phyloP scores from a whole-genome alignment of 2,113 vertebrate genomes.

The Centrocercus urophasianus region DNA sequence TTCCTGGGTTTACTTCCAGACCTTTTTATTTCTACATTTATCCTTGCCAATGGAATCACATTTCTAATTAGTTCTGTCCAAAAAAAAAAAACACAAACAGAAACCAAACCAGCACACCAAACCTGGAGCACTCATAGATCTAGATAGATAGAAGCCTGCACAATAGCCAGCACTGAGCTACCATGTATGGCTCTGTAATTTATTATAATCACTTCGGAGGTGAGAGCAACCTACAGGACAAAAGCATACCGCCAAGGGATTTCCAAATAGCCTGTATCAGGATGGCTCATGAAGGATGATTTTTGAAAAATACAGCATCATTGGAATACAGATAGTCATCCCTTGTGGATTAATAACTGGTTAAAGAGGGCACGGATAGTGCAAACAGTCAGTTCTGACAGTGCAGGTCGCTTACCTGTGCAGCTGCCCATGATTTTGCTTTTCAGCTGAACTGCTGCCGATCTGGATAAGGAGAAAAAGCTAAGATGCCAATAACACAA shows the following conservation, averaged over 20 bases:
- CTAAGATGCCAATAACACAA: not conserved
- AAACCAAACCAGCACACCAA: too few species aligned
- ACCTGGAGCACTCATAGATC: not conserved
- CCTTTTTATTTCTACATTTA: not conserved
- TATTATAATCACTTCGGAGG: not conserved
- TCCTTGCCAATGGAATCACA: not conserved
- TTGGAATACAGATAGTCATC: not conserved
- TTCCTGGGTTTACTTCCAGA: not conserved
- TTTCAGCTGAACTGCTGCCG: not conserved
- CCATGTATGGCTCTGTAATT: not conserved
- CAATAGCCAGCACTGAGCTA: not conserved
- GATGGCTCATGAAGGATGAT: not conserved
- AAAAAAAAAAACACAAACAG: not conserved
- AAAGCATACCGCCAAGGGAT: fast-evolving
- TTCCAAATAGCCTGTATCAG: not conserved
- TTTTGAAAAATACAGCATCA: not conserved
- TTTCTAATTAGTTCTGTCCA: not conserved
- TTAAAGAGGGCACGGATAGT: not conserved
- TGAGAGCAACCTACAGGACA: not conserved
- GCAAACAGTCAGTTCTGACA: not conserved
- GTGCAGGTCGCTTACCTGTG: not conserved
- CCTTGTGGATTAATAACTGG: not conserved
- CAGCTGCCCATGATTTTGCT: fast-evolving
- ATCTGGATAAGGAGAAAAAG: not conserved
- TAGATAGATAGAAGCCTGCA: fast-evolving